Percentiles rank a stretch among this genome's conserved stretches.
Conservation (phyloP, 1,140 invertebrate species). For the Pristionchus pacificus region DNA sequence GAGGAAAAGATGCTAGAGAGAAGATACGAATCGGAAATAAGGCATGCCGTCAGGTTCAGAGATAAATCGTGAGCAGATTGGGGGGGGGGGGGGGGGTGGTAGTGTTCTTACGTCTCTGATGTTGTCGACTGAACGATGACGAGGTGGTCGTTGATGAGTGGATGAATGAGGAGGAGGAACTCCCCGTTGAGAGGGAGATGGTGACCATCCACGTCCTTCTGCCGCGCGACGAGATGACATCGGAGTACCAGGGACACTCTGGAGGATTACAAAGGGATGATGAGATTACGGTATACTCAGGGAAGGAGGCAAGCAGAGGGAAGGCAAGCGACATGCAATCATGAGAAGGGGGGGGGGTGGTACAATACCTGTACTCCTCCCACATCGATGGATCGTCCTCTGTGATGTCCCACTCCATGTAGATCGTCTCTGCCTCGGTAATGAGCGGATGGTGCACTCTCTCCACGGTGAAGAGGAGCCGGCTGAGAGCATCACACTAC, state of each 20-base stretch:
- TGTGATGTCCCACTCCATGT: background rate
- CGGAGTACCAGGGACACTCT: background rate
- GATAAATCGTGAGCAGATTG: background rate
- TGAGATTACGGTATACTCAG: background rate
- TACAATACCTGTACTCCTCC: background rate
- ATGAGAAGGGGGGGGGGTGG: too few species aligned
- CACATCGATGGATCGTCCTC: background rate
- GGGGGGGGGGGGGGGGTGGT: too few species aligned
- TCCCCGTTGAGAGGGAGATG: background rate
- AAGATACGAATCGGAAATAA: background rate
- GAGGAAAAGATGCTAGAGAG: constrained; percentile 1
- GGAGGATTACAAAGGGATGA: background rate
- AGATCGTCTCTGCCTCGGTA: constrained; percentile 9
- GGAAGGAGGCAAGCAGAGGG: background rate
- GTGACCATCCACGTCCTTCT: background rate
- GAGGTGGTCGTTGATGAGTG: background rate
- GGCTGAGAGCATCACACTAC: constrained; percentile 19
- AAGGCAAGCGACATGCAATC: background rate
- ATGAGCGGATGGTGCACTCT: constrained; percentile 26
- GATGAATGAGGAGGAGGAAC: background rate
- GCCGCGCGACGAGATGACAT: background rate
- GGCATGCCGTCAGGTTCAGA: background rate
- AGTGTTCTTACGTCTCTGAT: background rate
- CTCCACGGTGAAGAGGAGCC: constrained; percentile 24
- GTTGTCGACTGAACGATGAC: background rate